These are phyloP conservation scores for Drosophila setosimentum DNA, from an alignment of 2,888 invertebrate genomes.

Conservation along the genomic window DNA sequence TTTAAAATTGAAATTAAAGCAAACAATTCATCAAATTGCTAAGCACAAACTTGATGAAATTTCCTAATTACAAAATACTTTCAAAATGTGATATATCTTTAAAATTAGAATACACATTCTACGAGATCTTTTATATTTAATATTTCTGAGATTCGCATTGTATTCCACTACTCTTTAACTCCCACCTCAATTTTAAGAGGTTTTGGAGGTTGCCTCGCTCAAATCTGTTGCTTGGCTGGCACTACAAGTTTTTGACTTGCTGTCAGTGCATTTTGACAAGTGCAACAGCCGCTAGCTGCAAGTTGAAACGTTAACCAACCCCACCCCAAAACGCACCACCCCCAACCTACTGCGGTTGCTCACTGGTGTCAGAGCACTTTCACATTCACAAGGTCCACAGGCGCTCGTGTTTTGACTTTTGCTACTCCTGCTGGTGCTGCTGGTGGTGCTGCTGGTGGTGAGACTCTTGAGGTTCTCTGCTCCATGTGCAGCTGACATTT, in stretches of 20 bases:
- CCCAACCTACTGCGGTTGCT: slow-evolving; percentile 19
- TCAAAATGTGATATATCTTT: not conserved
- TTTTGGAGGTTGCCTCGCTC: not conserved
- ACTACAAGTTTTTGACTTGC: slow-evolving; percentile 25
- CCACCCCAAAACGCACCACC: not conserved
- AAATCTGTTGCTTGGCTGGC: slow-evolving; percentile 10
- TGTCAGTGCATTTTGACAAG: slow-evolving; percentile 65
- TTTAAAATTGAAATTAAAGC: not conserved
- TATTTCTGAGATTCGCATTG: not conserved
- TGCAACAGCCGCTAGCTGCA: slow-evolving; percentile 62
- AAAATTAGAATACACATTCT: not conserved
- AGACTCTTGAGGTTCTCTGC: slow-evolving; percentile 15
- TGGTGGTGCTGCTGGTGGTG: slow-evolving; percentile 10
- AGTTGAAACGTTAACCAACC: slow-evolving; percentile 28
- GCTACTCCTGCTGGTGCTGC: slow-evolving; percentile 2
- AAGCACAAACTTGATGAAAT: not conserved
- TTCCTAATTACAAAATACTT: not conserved
- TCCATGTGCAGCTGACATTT: slow-evolving; percentile 65
- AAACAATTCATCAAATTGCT: not conserved
- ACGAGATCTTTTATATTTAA: not conserved
- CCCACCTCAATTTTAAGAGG: slow-evolving; percentile 3
- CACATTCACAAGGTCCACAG: slow-evolving; percentile 31
- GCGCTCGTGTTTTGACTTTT: slow-evolving; percentile 21
- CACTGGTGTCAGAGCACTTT: slow-evolving; percentile 33
- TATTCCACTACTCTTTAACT: not conserved